These are phyloP conservation scores for Anoplius nigerrimus DNA, from an alignment of 2,888 invertebrate species.

Conservation along the genomic window DNA sequence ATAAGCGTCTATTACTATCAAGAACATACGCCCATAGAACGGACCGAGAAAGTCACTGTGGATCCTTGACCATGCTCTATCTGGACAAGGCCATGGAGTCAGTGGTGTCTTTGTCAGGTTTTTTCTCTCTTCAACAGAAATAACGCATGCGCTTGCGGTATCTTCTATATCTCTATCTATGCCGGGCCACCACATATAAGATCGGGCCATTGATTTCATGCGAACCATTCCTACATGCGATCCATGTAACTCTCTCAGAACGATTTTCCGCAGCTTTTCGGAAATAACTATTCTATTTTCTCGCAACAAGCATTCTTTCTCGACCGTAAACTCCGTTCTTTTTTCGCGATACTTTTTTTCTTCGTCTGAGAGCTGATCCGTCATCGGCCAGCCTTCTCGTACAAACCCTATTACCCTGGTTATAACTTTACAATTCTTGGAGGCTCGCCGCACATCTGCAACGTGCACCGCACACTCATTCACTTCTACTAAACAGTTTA, in stretches of 20 bases:
- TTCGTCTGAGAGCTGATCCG: constrained; percentile 4
- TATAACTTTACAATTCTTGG: too few species aligned
- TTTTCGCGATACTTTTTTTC: constrained; percentile 20
- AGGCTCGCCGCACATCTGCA: too few species aligned
- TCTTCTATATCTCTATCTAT: constrained; percentile 16
- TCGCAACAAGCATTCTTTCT: constrained; percentile 22
- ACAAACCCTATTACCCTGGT: constrained; percentile 27
- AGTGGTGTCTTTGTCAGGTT: constrained; percentile 31
- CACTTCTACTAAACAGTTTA: constrained; percentile 17
- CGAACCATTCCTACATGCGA: constrained; percentile 40
- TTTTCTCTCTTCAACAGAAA: constrained; percentile 29
- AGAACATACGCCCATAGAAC: constrained; percentile 40
- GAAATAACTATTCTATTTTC: not conserved
- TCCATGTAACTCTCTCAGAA: constrained; percentile 18
- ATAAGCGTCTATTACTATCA: constrained; percentile 47
- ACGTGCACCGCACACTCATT: too few species aligned
- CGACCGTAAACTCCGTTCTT: constrained; percentile 25
- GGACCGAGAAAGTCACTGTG: constrained; percentile 40
- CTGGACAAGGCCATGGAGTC: constrained; percentile 38
- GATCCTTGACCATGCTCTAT: constrained; percentile 35
- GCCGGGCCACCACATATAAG: constrained; percentile 40
- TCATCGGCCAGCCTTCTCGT: constrained; percentile 25
- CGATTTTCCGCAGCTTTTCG: not conserved
- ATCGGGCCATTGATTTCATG: constrained; percentile 41
- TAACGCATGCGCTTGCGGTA: constrained; percentile 18